A percentile compares a stretch with the other conserved stretches of the same genome.
phyloP scores from a whole-genome alignment of 2,113 vertebrate species.

The Odontesthes bonariensis region DNA sequence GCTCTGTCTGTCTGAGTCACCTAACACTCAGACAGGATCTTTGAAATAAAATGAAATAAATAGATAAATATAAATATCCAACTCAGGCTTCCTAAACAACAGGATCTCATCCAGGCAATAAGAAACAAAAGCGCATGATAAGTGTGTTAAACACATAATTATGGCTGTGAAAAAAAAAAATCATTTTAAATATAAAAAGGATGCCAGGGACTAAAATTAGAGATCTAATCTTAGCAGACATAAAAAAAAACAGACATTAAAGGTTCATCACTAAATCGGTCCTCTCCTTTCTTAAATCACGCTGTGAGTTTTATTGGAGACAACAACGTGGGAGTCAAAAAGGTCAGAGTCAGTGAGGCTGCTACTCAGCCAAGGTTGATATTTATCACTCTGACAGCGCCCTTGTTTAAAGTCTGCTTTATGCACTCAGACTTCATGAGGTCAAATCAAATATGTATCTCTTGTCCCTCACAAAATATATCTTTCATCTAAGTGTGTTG shows the following conservation, averaged over 20 bases:
- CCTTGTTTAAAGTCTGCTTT: constrained; percentile 34
- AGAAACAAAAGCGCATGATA: constrained; percentile 7
- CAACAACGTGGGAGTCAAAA: constrained; percentile 24
- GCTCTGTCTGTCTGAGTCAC: background rate
- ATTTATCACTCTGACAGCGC: constrained; percentile 46
- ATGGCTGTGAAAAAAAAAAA: constrained; percentile 21
- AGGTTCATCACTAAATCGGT: background rate
- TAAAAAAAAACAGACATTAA: constrained; percentile 8
- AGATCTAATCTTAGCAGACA: constrained; percentile 25
- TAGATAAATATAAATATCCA: constrained; percentile 13
- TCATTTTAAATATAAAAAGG: constrained; percentile 9
- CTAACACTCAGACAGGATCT: background rate
- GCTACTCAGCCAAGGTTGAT: constrained; percentile 27
- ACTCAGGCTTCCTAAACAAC: background rate
- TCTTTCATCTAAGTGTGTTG: constrained; percentile 19
- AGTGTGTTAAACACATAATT: constrained; percentile 9
- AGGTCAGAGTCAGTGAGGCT: constrained; percentile 42
- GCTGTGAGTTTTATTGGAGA: constrained; percentile 22
- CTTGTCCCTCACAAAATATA: constrained; percentile 7
- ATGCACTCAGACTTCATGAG: constrained; percentile 29
- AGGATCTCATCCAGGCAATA: background rate
- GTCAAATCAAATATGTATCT: constrained; percentile 39
- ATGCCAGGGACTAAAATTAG: constrained; percentile 40
- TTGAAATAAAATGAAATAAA: no score
- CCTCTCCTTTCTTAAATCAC: constrained; percentile 3